These are phyloP conservation scores for Danaus chrysippus DNA, from an alignment of 2,888 invertebrate species.

Conservation along the genomic window DNA sequence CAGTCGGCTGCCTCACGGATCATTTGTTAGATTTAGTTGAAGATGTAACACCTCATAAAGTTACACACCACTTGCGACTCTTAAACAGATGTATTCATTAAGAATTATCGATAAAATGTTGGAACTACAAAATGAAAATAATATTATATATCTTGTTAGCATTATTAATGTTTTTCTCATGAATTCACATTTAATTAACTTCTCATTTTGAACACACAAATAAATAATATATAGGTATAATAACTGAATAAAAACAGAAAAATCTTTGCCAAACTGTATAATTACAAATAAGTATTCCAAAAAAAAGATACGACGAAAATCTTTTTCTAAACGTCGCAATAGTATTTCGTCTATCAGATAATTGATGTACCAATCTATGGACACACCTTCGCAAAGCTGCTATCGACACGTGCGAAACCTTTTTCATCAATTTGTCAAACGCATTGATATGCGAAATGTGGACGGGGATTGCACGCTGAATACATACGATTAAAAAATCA, in stretches of 20 bases:
- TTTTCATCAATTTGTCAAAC: slow-evolving; percentile 68
- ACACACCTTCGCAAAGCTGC: slow-evolving; percentile 47
- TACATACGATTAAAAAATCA: slow-evolving; percentile 78
- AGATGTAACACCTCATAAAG: slow-evolving; percentile 15
- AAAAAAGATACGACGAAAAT: no score
- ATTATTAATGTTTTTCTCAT: no score
- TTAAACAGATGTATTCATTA: not conserved
- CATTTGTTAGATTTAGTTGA: slow-evolving; percentile 2
- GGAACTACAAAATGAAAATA: no score
- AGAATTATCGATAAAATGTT: not conserved
- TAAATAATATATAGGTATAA: no score
- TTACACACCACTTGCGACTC: not conserved
- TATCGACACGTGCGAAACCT: slow-evolving; percentile 59
- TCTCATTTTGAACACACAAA: no score
- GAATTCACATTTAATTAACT: no score
- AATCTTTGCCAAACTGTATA: no score
- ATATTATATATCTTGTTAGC: no score
- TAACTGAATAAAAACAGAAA: no score
- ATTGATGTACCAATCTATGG: slow-evolving; percentile 33
- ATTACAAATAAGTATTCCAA: no score
- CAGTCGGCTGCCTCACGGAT: not conserved
- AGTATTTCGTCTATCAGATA: no score
- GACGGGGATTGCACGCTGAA: slow-evolving; percentile 68
- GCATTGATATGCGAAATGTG: slow-evolving; percentile 76
- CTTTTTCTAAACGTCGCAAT: no score